Evolutionary conservation across 2,888 invertebrate species (phyloP).

Genomic region (Acleris sparsana): DNA sequence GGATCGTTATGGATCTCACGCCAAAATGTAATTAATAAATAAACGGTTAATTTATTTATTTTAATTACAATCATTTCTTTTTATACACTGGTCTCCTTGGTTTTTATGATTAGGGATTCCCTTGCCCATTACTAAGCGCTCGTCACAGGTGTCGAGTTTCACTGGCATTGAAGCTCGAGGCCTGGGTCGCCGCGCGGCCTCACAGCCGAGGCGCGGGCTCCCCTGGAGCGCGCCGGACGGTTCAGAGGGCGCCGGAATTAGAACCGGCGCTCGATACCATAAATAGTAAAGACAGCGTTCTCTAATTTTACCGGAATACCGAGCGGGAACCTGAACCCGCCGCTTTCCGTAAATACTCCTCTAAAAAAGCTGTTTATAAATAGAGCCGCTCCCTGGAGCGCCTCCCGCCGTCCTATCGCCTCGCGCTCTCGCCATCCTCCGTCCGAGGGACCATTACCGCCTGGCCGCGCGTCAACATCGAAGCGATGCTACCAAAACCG

Average conservation of each 20-base stretch:
- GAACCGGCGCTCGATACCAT: conserved; percentile 69
- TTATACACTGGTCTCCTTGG: conserved; percentile 76
- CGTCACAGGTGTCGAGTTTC: conserved; percentile 40
- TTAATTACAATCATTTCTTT: conserved; percentile 83
- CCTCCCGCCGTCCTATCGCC: conserved; percentile 24
- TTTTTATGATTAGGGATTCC: conserved; percentile 62
- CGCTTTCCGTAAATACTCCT: conserved; percentile 60
- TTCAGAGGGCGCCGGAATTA: conserved; percentile 52
- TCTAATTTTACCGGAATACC: conserved; percentile 70
- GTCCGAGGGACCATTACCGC: conserved; percentile 1
- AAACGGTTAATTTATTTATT: conserved; percentile 85
- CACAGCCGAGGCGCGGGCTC: neutral
- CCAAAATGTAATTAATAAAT: conserved; percentile 84
- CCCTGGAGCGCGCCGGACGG: conserved; percentile 36
- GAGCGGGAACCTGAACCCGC: conserved; percentile 40
- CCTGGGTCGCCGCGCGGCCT: neutral
- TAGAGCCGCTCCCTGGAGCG: conserved; percentile 45
- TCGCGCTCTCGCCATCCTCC: conserved; percentile 9
- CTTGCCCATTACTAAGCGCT: conserved; percentile 47
- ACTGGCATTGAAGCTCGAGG: neutral
- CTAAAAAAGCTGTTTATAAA: conserved; percentile 50
- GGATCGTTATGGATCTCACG: conserved; percentile 83
- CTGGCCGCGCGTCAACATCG: conserved; percentile 20
- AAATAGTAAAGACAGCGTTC: conserved; percentile 79
- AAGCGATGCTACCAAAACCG: neutral